A percentile compares a stretch with the other conserved stretches of the same genome.
Conservation (phyloP, 2,113 vertebrate genomes). For the Aldabrachelys gigantea region DNA sequence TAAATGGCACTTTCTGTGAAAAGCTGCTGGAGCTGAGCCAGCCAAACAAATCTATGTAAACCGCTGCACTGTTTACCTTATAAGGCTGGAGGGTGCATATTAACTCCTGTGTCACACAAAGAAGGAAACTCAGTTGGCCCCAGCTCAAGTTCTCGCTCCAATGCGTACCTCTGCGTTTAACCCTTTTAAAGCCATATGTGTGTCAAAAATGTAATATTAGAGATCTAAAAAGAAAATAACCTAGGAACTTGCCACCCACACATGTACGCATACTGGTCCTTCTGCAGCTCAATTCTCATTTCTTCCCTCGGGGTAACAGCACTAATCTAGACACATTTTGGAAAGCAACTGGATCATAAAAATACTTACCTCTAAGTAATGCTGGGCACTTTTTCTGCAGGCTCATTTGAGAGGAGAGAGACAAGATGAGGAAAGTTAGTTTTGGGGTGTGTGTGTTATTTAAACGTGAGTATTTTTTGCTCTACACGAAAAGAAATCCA, state of each 20-base stretch:
- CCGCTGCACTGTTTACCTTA: not conserved
- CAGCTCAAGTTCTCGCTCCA: not conserved
- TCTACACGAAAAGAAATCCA: not conserved
- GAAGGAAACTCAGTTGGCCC: not conserved
- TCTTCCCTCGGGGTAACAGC: fast-evolving
- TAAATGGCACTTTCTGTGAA: not conserved
- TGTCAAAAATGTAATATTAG: not conserved
- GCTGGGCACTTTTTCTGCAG: not conserved
- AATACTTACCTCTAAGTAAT: not conserved
- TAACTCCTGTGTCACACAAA: not conserved
- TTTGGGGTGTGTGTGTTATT: not conserved
- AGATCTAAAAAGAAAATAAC: fast-evolving
- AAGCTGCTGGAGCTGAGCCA: not conserved
- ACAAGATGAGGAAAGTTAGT: not conserved
- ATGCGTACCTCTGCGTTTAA: not conserved
- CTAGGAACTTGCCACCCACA: not conserved
- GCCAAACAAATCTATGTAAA: not conserved
- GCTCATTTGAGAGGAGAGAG: not conserved
- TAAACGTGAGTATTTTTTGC: not conserved
- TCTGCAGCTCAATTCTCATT: fast-evolving
- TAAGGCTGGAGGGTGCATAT: not conserved
- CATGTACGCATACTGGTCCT: not conserved
- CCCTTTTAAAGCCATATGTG: fast-evolving
- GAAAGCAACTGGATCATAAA: not conserved
- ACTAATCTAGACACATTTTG: not conserved